Evolutionary conservation across 2,797 vertebrate species (phyloP).

Genomic region (Anomalospiza imberbis): DNA sequence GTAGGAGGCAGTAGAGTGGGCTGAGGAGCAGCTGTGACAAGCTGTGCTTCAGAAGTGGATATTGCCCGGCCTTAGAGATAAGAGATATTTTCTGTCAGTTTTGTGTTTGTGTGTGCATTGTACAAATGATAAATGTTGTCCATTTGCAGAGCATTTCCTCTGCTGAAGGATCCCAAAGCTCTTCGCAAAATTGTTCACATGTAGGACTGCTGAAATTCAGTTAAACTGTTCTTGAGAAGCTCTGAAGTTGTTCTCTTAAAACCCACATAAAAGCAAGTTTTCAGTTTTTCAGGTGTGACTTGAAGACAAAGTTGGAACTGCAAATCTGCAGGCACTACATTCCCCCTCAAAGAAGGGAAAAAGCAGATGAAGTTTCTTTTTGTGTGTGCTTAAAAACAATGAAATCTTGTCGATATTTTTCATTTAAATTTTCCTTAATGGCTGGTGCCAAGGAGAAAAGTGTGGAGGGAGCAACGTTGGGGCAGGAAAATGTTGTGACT

Average conservation of each 20-base stretch:
- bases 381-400: constrained; percentile 59
- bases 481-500: constrained; percentile 48
- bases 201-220: not conserved
- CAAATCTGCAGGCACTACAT: not conserved
- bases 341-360: not conserved
- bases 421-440: constrained; percentile 65
- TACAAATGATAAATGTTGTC: not conserved
- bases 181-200: not conserved
- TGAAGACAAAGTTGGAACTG: constrained; percentile 1
- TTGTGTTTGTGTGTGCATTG: not conserved
- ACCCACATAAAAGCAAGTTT: not conserved
- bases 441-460: not conserved
- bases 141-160: not conserved
- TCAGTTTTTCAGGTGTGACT: constrained; percentile 1
- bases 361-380: constrained; percentile 28
- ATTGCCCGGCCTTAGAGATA: not conserved
- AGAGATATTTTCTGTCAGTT: not conserved
- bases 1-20: not conserved
- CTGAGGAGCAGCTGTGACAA: not conserved
- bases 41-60: not conserved
- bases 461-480: not conserved
- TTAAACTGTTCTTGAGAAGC: not conserved
- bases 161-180: not conserved
- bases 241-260: not conserved
- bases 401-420: constrained; percentile 66